Evolutionary conservation across 2,797 vertebrate species (phyloP).

Genomic region (Enteromius paludinosus): DNA sequence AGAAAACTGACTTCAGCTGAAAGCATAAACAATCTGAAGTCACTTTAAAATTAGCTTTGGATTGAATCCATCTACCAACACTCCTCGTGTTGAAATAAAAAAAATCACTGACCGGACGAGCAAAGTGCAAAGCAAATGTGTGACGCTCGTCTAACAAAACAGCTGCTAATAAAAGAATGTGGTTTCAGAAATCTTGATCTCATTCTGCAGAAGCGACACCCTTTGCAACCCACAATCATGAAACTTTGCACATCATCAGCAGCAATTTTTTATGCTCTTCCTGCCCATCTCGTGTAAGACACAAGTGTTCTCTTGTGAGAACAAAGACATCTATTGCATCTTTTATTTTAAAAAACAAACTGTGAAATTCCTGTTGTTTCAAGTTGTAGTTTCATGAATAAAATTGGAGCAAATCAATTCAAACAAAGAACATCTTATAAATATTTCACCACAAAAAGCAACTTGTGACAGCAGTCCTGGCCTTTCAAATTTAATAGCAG

Average conservation of each 20-base stretch:
- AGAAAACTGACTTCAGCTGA: background rate
- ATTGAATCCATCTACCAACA: background rate
- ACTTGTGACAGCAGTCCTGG: background rate
- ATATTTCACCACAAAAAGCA: background rate
- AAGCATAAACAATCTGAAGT: slow-evolving; percentile 1
- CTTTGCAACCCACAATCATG: background rate
- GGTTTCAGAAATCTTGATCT: background rate
- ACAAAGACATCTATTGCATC: background rate
- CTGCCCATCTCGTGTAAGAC: background rate
- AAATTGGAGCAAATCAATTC: background rate
- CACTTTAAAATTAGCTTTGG: background rate
- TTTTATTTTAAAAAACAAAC: background rate
- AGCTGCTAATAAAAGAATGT: background rate
- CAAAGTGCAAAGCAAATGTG: background rate
- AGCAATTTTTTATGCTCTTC: background rate
- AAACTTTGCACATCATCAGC: slow-evolving; percentile 11
- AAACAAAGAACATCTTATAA: background rate
- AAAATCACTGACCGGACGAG: background rate
- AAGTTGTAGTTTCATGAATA: background rate
- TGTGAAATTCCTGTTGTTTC: background rate
- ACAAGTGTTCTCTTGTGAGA: background rate
- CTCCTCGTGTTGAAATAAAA: background rate
- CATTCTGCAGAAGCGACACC: background rate
- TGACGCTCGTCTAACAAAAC: background rate
- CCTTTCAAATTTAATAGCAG: background rate